Base-by-base conservation (phyloP, 2,888 invertebrate species). In the Gymnosoma rotundatum region DNA sequence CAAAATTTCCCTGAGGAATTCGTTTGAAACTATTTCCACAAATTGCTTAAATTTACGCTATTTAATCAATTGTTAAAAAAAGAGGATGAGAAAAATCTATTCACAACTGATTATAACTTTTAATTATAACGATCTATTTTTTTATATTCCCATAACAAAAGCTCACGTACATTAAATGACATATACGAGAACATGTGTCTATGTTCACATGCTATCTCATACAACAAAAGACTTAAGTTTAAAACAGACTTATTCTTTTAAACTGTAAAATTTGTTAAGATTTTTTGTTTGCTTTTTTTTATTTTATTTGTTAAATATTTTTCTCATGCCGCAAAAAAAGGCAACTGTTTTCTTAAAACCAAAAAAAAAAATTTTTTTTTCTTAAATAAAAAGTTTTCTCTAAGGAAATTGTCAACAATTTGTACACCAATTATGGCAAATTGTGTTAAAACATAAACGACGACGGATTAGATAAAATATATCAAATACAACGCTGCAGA, bases 371-470 rank as follows among this genome's bases (percentile, higher is more conserved):
- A 54, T n/a, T n/a, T n/a, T n/a, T n/a, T n/a, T n/a, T n/a, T n/a
- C 52, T 63, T 18, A 20, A 58, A 60, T 42, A 52, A 58, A 50
- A 36, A 58, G 54, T 54, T 78, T 81, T 81, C 81, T 81, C 78
- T 74, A 78, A 74, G 84, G 84, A 81, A 81, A 84, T 84, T 81
- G 78, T 81, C 84, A 81, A 84, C 81, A 84, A 84, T 84, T 84
- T 84, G 84, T 84, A 81, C 81, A 78, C 84, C 84, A 84, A 84
- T 84, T 84, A 84, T 84, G 84, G 84, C 84, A 84, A 84, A 84
- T 84, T 84, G 84, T 84, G 84, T 84, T 84, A 84, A 84, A 81
- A 81, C 84, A 84, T 78, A 78, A 78, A 84, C 81, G 78, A 76
- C 81, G 78, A 81, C 73, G 69, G 84, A 78, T 81, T 74, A 74